Evolutionary conservation across 2,888 invertebrate genomes (phyloP), one percentile per base, ranked within the genome.

Genomic region (Rhagonycha fulva): DNA sequence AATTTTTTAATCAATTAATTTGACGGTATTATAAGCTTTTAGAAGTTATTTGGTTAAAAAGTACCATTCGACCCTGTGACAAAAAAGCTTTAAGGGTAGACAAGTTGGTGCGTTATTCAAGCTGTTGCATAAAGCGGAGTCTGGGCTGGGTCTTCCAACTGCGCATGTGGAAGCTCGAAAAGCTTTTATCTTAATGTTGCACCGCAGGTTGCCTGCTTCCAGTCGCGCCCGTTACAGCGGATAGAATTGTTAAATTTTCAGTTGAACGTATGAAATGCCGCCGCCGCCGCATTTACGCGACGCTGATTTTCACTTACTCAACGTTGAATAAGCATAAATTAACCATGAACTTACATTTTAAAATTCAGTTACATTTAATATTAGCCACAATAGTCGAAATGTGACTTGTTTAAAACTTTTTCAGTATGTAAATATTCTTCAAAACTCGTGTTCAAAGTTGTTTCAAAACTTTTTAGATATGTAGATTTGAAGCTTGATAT

Each of bases 161-260:
- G 77, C 77, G 77, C 77, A 77, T 77, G 76, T 66, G 71, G 61
- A 60, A 63, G 60, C 77, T 70, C 70, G 67, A 60, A 68, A 75
- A 68, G 75, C 75, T 28, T 70, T 67, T 68, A 71, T 70, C 74
- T 74, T 74, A 74, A 77, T 72, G 74, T 72, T 77, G 74, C 74
- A 75, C 71, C 72, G 77, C 74, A 74, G 77, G 77, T 77, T 77
- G 77, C 77, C 77, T 76, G 74, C 69, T 75, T 77, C 62, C 75
- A 77, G 77, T 77, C 77, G 77, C 71, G 74, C 71, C 67, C 71
- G 71, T 32, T 23, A 68, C 68, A 66, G 47, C 63, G 26, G 63
- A 66, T 66, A 26, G 63, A 66, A 66, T 66, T 70, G 72, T 69
- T 47, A 74, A 26, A 32, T 14, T 61, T 67, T 66, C 63, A 70